Base-by-base conservation (phyloP, 2,113 vertebrate species). In the Ailuropoda melanoleuca region DNA sequence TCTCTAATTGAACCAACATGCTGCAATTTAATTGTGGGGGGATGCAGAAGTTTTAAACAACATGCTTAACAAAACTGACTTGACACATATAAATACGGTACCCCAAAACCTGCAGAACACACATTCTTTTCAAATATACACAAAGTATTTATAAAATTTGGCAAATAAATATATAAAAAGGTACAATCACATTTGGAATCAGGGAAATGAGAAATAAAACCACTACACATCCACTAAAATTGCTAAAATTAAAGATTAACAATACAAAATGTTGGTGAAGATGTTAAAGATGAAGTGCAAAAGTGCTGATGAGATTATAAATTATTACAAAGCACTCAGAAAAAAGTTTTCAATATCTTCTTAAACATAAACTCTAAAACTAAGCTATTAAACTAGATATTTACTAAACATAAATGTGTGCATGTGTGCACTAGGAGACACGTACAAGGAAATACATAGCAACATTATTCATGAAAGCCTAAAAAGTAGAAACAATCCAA, bases 201-300 rank as follows among this genome's bases (percentile, higher is more conserved):
- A 55, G 9, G 29, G 31, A 90, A 94, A 80, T 64, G 8, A 6
- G 80, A 91, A 91, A 46, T 48, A 94, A 86, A 94, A 72, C 6
- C 43, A 72, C 31, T 72, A 62, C 13, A 86, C 17, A 56, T 5
- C 31, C 55, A 86, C 58, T 48, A 92, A n/a, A 92, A 88, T 88
- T 43, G 7, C 46, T 90, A 90, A 31, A 80, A 80, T 70, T 72
- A 86, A 90, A 96, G 34, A 92, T 9, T 90, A 88, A 74, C 70
- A 86, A 81, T 86, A 90, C 12, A 81, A 74, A 74, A 26, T 74
- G 7, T 29, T 77, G 66, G 34, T 53, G 62, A 84, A 96, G 62
- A 29, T 64, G 62, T 66, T 66, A 31, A 68, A 68, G 60, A 89
- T 88, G 26, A 74, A 92, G n/a, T 92, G 15, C 31, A 80, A 86